phyloP scores from a whole-genome alignment of 2,113 vertebrate species.

The Cyphotilapia sp. region DNA sequence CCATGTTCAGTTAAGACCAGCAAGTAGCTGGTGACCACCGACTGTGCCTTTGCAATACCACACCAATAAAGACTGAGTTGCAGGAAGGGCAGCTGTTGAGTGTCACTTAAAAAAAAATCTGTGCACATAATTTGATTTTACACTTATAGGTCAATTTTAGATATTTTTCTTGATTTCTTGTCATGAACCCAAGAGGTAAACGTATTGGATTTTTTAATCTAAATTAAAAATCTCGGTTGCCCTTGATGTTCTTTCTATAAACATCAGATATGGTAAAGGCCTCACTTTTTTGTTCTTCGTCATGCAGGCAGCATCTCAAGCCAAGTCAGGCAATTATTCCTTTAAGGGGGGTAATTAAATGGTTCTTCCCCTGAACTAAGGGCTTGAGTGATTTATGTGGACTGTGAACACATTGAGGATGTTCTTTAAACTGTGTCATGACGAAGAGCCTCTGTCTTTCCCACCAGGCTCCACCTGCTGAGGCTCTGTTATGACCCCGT shows the following conservation, averaged over 20 bases:
- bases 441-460: background rate
- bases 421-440: slow-evolving; percentile 24
- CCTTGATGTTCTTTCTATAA: background rate
- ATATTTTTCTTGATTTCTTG: background rate
- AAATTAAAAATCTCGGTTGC: background rate
- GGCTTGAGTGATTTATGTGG: slow-evolving; percentile 45
- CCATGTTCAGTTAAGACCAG: background rate
- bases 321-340: slow-evolving; percentile 52
- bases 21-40: slow-evolving; percentile 8
- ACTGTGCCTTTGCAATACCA: background rate
- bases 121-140: background rate
- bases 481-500: slow-evolving; percentile 44
- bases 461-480: slow-evolving; percentile 19
- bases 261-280: background rate
- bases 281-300: slow-evolving; percentile 13
- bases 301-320: slow-evolving; percentile 16
- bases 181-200: background rate
- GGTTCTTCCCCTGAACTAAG: slow-evolving; percentile 25
- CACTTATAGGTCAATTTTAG: background rate
- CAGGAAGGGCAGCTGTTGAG: background rate
- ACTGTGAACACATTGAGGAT: slow-evolving; percentile 23
- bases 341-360: slow-evolving; percentile 63
- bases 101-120: background rate
- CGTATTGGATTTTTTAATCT: background rate
- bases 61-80: background rate